Base-by-base conservation (phyloP, 1,140 invertebrate species). In the Zophobas atratus region DNA sequence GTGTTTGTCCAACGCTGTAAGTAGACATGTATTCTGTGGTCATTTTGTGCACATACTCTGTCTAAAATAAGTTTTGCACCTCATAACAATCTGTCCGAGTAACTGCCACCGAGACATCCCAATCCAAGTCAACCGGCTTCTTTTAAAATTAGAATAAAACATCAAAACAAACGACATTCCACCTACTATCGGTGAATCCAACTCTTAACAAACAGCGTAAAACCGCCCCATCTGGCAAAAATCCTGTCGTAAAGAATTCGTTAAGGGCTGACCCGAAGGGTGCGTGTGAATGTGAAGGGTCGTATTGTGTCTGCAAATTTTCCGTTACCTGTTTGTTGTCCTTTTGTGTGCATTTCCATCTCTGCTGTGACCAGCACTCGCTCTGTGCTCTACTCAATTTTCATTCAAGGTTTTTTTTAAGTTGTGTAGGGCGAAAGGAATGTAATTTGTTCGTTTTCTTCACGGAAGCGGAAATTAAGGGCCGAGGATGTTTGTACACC, bases 401-500 rank as follows among this genome's bases (percentile, higher is more conserved):
- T 57, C 20, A 57, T 57, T 57, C 34, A 57, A 2, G 6, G 34
- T 36, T 39, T 38, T 60, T 32, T 20, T 20, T 20, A 20, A 60
- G 56, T 60, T 60, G 56, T 60, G 56, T 60, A 60, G 56, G 39
- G 20, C 53, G 53, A 55, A 55, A 43, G 60, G 60, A 67, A 43
- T 67, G 33, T 67, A 67, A 67, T 67, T 39, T 41, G 34, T 32
- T 67, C 60, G 60, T 67, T 67, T 41, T 67, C 39, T 43, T 43
- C 60, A 67, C 36, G 57, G 39, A 32, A 3, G 38, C 60, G 35
- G 55, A 56, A 56, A 33, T 56, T 20, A 46, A 70, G 39, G 35
- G 34, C 8, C 34, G 48, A 41, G 43, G 71, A 73, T 73, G 71
- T 73, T 56, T 56, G 71, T 73, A 56, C 71, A 49, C 33, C 51